Base-by-base conservation (phyloP, 37 sponge, comb jelly and placozoan species). In the Chondrosia reniformis region DNA sequence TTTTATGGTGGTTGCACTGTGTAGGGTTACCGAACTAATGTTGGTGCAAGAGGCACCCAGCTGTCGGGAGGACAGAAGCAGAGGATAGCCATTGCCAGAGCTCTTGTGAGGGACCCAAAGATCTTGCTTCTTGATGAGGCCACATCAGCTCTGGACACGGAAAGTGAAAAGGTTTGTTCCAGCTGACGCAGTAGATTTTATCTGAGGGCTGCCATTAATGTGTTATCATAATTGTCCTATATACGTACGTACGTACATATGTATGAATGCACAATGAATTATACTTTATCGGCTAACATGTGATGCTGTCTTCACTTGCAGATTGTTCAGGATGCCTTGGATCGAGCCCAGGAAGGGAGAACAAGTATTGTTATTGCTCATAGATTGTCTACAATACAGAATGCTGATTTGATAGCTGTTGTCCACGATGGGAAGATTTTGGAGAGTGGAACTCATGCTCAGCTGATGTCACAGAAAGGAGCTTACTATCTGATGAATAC, bases 281-380 rank as follows among this genome's bases (percentile, higher is more conserved):
- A 49, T 49, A 49, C n/a, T n/a, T n/a, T n/a, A n/a, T n/a, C n/a
- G n/a, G n/a, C n/a, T n/a, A n/a, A n/a, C n/a, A n/a, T n/a, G n/a
- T n/a, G n/a, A n/a, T n/a, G n/a, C n/a, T n/a, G n/a, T n/a, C n/a
- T n/a, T n/a, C n/a, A n/a, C n/a, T n/a, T n/a, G 27, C 61, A 85
- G 93, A 56, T 96, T 37, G 96, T 96, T 37, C 96, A 92, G 63
- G 91, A 92, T 39, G 96, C 96, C n/a, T 84, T 96, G 67, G 96
- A 96, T 75, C 84, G 67, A 38, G 93, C 96, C 45, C 84, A 94
- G 61, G 86, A 89, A 77, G 96, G 96, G 8, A 56, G 96, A 21
- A 96, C 96, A 28, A 83, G 86, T 69, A 87, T 96, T 30, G 90
- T 96, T 13, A 92, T 96, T n/a, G 93, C 96, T 32, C 96, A 96